Evolutionary conservation across 2,888 invertebrate genomes (phyloP).

Genomic region (Entomobrya multifasciata): DNA sequence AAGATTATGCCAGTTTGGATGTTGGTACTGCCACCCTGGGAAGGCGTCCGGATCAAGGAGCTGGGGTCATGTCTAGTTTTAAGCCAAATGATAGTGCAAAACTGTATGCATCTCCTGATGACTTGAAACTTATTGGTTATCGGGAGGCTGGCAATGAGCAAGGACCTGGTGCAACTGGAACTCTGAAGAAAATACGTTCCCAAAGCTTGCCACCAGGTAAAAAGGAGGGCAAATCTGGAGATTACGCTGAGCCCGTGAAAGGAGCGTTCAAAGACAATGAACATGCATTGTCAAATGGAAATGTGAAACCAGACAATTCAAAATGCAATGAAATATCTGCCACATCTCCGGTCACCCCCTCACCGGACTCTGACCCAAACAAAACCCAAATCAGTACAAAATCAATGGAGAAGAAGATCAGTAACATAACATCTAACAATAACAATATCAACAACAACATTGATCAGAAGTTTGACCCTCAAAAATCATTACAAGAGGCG

Average conservation of each 20-base stretch:
- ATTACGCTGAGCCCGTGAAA: slow-evolving; percentile 78
- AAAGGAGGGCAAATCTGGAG: slow-evolving; percentile 73
- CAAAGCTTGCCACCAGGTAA: slow-evolving; percentile 81
- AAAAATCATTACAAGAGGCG: slow-evolving; percentile 79
- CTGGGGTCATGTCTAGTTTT: slow-evolving; percentile 90
- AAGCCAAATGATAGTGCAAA: slow-evolving; percentile 92
- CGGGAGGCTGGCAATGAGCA: slow-evolving; percentile 78
- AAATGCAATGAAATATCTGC: slow-evolving; percentile 43
- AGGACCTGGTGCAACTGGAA: slow-evolving; percentile 68
- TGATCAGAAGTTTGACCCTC: slow-evolving; percentile 77
- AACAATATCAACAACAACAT: slow-evolving; percentile 72
- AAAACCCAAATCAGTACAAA: slow-evolving; percentile 64
- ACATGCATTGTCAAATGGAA: slow-evolving; percentile 60
- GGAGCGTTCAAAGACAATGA: slow-evolving; percentile 56
- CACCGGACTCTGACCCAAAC: slow-evolving; percentile 52
- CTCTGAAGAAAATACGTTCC: slow-evolving; percentile 79
- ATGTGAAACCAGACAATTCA: slow-evolving; percentile 54
- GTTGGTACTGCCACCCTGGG: slow-evolving; percentile 70
- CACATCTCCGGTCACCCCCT: slow-evolving; percentile 30
- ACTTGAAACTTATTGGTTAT: slow-evolving; percentile 87
- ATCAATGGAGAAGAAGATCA: slow-evolving; percentile 65
- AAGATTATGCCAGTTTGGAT: slow-evolving; percentile 81
- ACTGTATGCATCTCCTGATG: slow-evolving; percentile 93
- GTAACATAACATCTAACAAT: slow-evolving; percentile 69
- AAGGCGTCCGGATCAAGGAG: slow-evolving; percentile 71